Evolutionary conservation across 2,888 invertebrate species (phyloP), one percentile per base, ranked within the genome.

Genomic region (Caenorhabditis doughertyi): DNA sequence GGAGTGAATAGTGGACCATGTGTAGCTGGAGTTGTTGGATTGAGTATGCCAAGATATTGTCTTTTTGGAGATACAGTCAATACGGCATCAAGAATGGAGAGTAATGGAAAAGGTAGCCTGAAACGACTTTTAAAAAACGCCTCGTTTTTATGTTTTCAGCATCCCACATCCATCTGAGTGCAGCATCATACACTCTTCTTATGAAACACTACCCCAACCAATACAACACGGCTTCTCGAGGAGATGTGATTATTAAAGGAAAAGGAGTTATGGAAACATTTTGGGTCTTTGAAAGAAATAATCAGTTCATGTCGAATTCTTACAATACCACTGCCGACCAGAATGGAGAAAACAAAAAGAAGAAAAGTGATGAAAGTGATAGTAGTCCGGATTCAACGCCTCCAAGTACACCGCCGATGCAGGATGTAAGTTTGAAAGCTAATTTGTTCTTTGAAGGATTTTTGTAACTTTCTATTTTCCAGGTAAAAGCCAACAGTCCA

Each of bases 11-110:
- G 87, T 25, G 86, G 85, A 47, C 80, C 80, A 3, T 85, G 85
- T 73, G 89, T 89, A 4, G 86, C 89, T 0, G 89, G 89, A 58
- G 89, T 89, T 0, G 89, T 89, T 4, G 89, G 89, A 0, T 32
- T 89, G 56, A 84, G 89, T 11, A 90, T 90, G 90, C 90, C 90
- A 0, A 70, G 90, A 7, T 90, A 90, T 58, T 90, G 90, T 73
- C 80, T 90, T 7, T 90, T 90, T 68, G 90, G 90, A 1, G 90
- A 90, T 65, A 89, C 89, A 1, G 89, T 90, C 5, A 90, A 90
- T 65, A 90, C 90, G 9, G 90, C 90, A 18, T 85, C 85, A 0
- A 71, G 90, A 18, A 90, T 90, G 90, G 90, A 90, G 72, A 85
- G 85, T 70, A 89, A 90, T 80, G 88, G 90, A 32, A 90, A 90